phyloP scores from a whole-genome alignment of 1,140 invertebrate genomes.

The Heliconius hewitsoni region DNA sequence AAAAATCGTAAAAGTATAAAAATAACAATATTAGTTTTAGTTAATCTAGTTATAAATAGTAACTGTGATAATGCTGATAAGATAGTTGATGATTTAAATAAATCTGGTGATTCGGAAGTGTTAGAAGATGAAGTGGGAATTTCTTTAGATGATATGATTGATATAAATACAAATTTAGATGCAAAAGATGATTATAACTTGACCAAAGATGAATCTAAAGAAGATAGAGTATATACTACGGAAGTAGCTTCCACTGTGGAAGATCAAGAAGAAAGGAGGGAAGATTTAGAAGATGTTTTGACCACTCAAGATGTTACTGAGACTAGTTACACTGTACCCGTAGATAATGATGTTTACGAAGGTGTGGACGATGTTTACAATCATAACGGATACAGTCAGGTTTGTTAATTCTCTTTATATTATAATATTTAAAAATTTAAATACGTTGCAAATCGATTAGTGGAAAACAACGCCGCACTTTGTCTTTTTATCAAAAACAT shows the following conservation, averaged over 20 bases:
- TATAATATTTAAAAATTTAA: not conserved
- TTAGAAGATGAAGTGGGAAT: not conserved
- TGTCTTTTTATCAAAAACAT: no score
- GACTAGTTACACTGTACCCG: constrained; percentile 32
- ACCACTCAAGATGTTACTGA: constrained; percentile 44
- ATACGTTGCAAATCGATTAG: not conserved
- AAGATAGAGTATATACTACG: not conserved
- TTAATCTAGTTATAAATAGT: constrained; percentile 24
- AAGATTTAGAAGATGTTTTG: constrained; percentile 13
- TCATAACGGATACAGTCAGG: constrained; percentile 37
- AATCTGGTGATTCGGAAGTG: not conserved
- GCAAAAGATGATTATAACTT: not conserved
- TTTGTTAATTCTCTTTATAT: constrained; percentile 22
- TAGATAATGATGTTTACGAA: constrained; percentile 50
- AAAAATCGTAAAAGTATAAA: constrained; percentile 20
- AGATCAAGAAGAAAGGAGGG: constrained; percentile 15
- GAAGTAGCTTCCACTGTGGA: not conserved
- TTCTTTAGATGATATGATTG: not conserved
- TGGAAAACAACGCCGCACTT: not conserved
- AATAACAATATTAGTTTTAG: constrained; percentile 35
- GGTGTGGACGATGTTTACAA: constrained; percentile 45
- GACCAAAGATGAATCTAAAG: constrained; percentile 9
- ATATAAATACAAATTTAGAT: constrained; percentile 1
- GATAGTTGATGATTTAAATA: not conserved
- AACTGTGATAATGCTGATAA: constrained; percentile 28